Base-by-base conservation (phyloP, 2,113 vertebrate genomes). In the Cinclus cinclus region DNA sequence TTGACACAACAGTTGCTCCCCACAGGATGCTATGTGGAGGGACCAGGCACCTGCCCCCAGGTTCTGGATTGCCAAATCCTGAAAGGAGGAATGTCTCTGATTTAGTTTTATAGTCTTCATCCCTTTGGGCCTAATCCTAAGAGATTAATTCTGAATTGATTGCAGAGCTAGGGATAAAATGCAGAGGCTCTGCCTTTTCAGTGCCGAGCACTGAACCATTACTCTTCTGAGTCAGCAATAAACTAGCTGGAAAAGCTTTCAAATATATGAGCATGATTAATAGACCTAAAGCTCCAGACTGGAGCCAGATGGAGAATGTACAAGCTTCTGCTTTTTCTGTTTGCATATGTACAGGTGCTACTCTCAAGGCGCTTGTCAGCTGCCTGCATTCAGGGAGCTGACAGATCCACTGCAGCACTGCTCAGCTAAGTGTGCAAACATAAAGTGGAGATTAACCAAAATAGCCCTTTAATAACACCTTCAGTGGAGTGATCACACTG, bases 171-270 rank as follows among this genome's bases (percentile, higher is more conserved):
- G 8, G 60, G 44, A 68, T 53, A 53, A 93, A 93, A 90, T 52
- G 30, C 15, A 53, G 31, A 88, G 62, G 37, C 52, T 68, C 52
- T 68, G 52, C 15, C 33, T 87, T 80, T 74, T 67, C 90, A 56
- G 25, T 49, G 79, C 31, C 0, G 27, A 75, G 64, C 49, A 70
- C 56, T 70, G 76, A 95, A 78, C 41, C 68, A 53, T 78, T 83
- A 30, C 56, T 78, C 60, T 60, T 89, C 76, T 88, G 88, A 67
- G 71, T 75, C 71, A 92, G 56, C 56, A 93, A 41, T 46, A 83
- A 93, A 83, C 69, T 92, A 71, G 39, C 20, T 70, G 67, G 52
- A 93, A 94, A 95, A 94, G 37, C 60, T 68, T 93, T 83, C 71
- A 75, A 78, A 68, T 31, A n/a, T 35, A 47, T 64, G 47, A 88